Evolutionary conservation across 2,888 invertebrate species (phyloP).

Genomic region (Clostera curtula): DNA sequence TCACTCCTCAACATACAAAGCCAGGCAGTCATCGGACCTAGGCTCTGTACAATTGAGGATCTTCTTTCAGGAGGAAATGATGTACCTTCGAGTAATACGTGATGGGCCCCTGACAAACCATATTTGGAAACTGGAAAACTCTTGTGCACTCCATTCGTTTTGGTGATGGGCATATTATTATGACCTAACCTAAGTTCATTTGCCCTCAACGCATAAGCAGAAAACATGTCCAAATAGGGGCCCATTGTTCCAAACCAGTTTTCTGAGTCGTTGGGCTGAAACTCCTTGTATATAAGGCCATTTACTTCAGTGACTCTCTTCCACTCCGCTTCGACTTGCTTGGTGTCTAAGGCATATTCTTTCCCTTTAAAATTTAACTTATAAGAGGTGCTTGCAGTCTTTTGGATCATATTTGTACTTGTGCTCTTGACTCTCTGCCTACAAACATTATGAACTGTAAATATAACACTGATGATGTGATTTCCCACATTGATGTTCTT

Average conservation of each 20-base stretch:
- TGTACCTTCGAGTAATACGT: slow-evolving; percentile 17
- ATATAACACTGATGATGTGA: slow-evolving; percentile 8
- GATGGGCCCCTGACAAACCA: slow-evolving; percentile 21
- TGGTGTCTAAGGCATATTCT: background rate
- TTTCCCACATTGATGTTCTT: slow-evolving; percentile 6
- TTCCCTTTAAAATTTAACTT: slow-evolving; percentile 5
- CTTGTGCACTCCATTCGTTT: slow-evolving; percentile 12
- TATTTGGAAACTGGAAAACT: slow-evolving; percentile 21
- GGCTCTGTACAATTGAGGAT: slow-evolving; percentile 16
- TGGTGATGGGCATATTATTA: slow-evolving; percentile 17
- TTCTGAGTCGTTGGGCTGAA: background rate
- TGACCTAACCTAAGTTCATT: slow-evolving; percentile 17
- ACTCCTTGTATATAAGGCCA: slow-evolving; percentile 12
- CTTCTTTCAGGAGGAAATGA: slow-evolving; percentile 22
- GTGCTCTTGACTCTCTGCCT: slow-evolving; percentile 4
- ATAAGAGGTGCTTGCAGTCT: slow-evolving; percentile 3
- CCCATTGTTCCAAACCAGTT: slow-evolving; percentile 19
- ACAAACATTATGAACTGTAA: slow-evolving; percentile 6
- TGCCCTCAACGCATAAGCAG: slow-evolving; percentile 6
- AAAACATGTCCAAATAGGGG: slow-evolving; percentile 15
- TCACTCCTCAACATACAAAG: slow-evolving; percentile 19
- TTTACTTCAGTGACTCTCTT: too few species aligned
- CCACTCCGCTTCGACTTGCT: background rate
- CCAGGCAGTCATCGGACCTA: slow-evolving; percentile 23
- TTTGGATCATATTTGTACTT: slow-evolving; percentile 8